phyloP scores from a whole-genome alignment of 1,140 invertebrate species.

The Chelonus insularis region DNA sequence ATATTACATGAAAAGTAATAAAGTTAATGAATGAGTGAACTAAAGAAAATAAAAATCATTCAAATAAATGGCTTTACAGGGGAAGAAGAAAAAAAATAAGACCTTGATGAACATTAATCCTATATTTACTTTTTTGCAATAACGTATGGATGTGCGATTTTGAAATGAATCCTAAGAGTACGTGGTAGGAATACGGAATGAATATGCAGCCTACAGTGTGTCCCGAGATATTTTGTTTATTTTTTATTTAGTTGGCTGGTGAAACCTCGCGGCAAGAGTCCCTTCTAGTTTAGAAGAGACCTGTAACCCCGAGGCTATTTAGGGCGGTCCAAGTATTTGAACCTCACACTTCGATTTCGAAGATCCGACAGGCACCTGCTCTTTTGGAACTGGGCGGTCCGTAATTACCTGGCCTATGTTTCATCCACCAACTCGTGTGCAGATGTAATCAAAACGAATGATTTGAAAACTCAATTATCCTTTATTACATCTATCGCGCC shows the following conservation, averaged over 20 bases:
- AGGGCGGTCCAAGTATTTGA: conserved; percentile 57
- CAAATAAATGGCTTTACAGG: too few relatives aligned
- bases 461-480: conserved; percentile 60
- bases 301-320: conserved; percentile 56
- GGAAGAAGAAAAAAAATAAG: too few relatives aligned
- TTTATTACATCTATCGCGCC: conserved; percentile 48
- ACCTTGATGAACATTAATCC: too few relatives aligned
- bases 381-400: conserved; percentile 57
- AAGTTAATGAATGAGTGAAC: too few relatives aligned
- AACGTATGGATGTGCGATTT: too few relatives aligned
- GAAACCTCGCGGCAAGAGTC: conserved; percentile 16
- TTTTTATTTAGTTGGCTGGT: neutral
- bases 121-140: too few relatives aligned
- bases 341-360: conserved; percentile 56
- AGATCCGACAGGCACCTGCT: conserved; percentile 55
- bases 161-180: too few relatives aligned
- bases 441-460: conserved; percentile 58
- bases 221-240: neutral
- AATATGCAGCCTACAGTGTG: too few relatives aligned
- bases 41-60: too few relatives aligned
- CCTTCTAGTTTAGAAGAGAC: conserved; percentile 45
- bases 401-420: conserved; percentile 54
- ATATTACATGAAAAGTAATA: too few relatives aligned
- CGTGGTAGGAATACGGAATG: too few relatives aligned
- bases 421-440: conserved; percentile 39